Evolutionary conservation across 2,797 vertebrate species (phyloP), one percentile per base, ranked within the genome.

Genomic region (Gallinago solitaria): DNA sequence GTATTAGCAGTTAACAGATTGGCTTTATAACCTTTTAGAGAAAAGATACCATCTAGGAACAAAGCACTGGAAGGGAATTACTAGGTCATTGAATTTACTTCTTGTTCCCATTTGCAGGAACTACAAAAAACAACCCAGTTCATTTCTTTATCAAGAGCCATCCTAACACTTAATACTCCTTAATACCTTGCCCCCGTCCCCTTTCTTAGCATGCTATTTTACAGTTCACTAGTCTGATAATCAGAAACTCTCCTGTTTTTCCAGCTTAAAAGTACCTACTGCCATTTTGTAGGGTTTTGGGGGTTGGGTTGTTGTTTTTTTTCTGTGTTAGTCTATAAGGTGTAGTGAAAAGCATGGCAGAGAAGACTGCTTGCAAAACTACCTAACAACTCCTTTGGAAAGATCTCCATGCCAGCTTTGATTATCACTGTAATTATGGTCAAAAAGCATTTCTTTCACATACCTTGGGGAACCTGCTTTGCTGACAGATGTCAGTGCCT

Each of bases 381-480:
- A 19, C 20, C 6, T 27, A 19, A 43, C 27, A 89, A 3, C 21
- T 75, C 3, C 32, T 64, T 56, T 16, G 21, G 65, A 23, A 91
- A 60, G 61, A 78, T 17, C 30, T 51, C 39, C 13, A 4, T 20
- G 8, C 27, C 35, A 61, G 50, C 39, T 47, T 56, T 32, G 59
- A 10, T 41, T 63, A 27, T 8, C 12, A 32, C 14, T 63, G 10
- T 43, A 21, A 12, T 27, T 43, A 33, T 43, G 27, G 65, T 35
- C 64, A 95, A 87, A 59, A 11, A 77, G 14, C 37, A 5, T 79
- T 57, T 84, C 73, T 78, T 28, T 19, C 4, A 65, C 87, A 7
- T 97, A 99, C 98, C 98, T 98, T 98, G 39, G 96, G 94, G 85
- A 99, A 48, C 97, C 98, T 6, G 95, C 95, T 83, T 97, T 95